Base-by-base conservation (phyloP, 2,113 vertebrate genomes). In the Romanogobio albipinnatus region DNA sequence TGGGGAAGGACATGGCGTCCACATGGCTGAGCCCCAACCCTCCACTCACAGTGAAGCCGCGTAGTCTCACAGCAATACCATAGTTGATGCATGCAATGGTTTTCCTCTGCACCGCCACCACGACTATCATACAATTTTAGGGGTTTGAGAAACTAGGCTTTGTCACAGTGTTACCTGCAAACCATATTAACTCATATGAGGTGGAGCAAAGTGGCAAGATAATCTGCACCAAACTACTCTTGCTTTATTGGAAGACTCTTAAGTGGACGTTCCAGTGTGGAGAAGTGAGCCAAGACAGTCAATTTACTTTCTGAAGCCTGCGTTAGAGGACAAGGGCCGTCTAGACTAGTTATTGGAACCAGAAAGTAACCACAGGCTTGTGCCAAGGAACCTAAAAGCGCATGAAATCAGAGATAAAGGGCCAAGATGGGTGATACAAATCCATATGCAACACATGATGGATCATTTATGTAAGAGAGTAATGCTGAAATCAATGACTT, bases 21-120 rank as follows among this genome's bases (percentile, higher is more conserved):
- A 62, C 22, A 24, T 64, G 70, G 66, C 59, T 3, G 24, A 33
- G 47, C 0, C 24, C 17, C 17, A 82, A 26, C 53, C 22, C 3
- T 76, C 71, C 51, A n/a, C 71, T 84, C 82, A 84, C 74, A 33
- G 68, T 56, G 33, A 82, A 84, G 73, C 77, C 45, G 39, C 36
- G 22, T 29, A 53, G 53, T 61, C n/a, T 77, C 78, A 86, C 33
- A 66, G 49, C 56, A 14, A 84, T 64, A 76, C 53, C 22, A 33
- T 86, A 82, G 77, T 81, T 82, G 70, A 71, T 47, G 82, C 87
- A 86, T 86, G 85, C 73, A 24, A 76, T 64, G 82, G 43, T 74
- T 86, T 83, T 64, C 43, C 56, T 84, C 61, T 58, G 47, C 66
- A 71, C 56, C 82, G 82, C 82, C 47, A 76, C 64, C 82, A 84